Evolutionary conservation across 2,888 invertebrate species (phyloP).

Genomic region (Temnothorax ravouxi): DNA sequence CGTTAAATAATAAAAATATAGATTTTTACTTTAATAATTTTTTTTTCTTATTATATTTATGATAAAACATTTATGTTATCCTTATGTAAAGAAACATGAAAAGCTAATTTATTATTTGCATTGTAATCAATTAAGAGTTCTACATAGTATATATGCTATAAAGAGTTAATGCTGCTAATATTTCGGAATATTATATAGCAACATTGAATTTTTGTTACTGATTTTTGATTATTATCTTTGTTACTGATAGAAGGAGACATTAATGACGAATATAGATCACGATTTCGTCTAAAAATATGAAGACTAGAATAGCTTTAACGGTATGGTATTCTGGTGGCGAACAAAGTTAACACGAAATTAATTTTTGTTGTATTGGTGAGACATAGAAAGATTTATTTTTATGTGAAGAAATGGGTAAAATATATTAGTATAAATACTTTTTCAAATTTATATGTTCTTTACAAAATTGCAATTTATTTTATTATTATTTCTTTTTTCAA

Average conservation of each 20-base stretch:
- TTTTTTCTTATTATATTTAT: background rate
- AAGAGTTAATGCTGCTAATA: background rate
- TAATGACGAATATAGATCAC: constrained; percentile 55
- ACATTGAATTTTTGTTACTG: no score
- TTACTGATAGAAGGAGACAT: background rate
- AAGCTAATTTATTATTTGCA: background rate
- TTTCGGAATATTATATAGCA: background rate
- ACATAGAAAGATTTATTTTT: background rate
- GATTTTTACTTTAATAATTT: background rate
- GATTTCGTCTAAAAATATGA: constrained; percentile 78
- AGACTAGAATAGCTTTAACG: constrained; percentile 78
- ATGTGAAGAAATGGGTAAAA: background rate
- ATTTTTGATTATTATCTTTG: no score
- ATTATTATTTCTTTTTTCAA: background rate
- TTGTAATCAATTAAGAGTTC: background rate
- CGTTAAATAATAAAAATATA: background rate
- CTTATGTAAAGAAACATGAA: background rate
- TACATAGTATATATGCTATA: no score
- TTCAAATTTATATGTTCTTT: background rate
- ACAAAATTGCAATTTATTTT: background rate
- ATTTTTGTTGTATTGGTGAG: constrained; percentile 61
- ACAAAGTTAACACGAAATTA: constrained; percentile 81
- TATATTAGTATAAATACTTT: background rate
- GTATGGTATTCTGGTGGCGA: constrained; percentile 79
- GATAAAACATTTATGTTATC: background rate